Base-by-base conservation (phyloP, 2,797 vertebrate genomes). In the Buceros bicornis region DNA sequence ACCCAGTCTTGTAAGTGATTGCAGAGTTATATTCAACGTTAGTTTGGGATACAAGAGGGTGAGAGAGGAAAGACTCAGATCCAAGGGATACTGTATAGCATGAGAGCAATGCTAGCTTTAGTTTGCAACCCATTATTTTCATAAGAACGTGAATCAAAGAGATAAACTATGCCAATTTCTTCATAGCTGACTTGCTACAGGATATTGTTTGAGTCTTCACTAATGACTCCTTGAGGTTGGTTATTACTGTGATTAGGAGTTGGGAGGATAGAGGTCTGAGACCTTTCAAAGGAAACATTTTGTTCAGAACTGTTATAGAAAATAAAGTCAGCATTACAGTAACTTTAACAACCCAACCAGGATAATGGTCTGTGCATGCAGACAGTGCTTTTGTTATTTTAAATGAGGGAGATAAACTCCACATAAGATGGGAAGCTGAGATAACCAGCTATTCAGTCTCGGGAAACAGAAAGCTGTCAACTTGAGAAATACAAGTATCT, bases 201-300 rank as follows among this genome's bases (percentile, higher is more conserved):
- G 91, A 96, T 96, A 97, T 96, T 97, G 91, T 94, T 96, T 96
- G 90, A 92, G 81, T 93, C 92, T 89, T 96, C 91, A 88, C 92
- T 98, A 98, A 98, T 95, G 97, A 97, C 91, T 98, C 94, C 91
- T 97, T 97, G 92, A 98, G 95, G 88, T 80, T 97, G 95, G 94
- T 94, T 97, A 98, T 97, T 97, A 97, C 93, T 89, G 64, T 97
- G 96, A 97, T 97, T 96, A 98, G 96, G 89, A 97, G 89, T 62
- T 96, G 93, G 95, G 95, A 97, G 97, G 96, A 97, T 65, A 97
- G 95, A 98, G 94, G 96, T 95, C 94, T 96, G 94, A 97, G 94
- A 97, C 93, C 95, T 97, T 97, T 96, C 92, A 90, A 95, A 97
- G 95, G 89, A 97, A 97, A 96, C 90, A 87, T 97, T 98, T 96